Percentiles rank a stretch among this genome's conserved stretches.
These are phyloP conservation scores for Criorhina ranunculi DNA, from an alignment of 2,888 invertebrate genomes.

Conservation along the genomic window DNA sequence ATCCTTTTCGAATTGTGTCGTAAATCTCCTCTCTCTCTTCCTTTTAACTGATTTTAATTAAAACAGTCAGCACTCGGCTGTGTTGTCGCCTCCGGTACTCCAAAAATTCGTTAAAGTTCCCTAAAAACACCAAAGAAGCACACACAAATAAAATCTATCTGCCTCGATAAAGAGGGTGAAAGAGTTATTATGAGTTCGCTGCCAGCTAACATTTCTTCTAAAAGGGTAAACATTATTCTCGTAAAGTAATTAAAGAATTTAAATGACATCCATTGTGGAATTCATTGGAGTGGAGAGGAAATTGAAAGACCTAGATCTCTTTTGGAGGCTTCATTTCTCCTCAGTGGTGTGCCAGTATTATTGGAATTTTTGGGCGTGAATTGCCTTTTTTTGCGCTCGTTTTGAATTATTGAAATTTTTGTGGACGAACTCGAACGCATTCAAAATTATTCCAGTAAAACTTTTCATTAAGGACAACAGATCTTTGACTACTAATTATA, in stretches of 20 bases:
- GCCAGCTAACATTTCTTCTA: conserved; percentile 23
- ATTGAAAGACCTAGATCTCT: conserved; percentile 1
- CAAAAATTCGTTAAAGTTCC: conserved; percentile 19
- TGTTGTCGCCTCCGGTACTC: conserved; percentile 20
- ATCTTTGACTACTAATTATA: too few species aligned
- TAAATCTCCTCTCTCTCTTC: conserved; percentile 40
- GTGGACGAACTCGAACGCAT: too few species aligned
- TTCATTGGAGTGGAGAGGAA: conserved; percentile 11
- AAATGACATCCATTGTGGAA: conserved; percentile 55
- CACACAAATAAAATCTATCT: conserved; percentile 22
- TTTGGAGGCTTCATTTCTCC: neutral
- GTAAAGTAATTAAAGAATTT: conserved; percentile 61
- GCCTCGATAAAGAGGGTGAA: neutral
- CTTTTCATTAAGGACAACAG: too few species aligned
- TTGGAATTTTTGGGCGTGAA: conserved; percentile 4
- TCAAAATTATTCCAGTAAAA: too few species aligned
- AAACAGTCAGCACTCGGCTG: conserved; percentile 42
- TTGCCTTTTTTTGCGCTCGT: neutral
- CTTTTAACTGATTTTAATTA: conserved; percentile 53
- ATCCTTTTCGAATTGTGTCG: conserved; percentile 40
- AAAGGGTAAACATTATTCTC: conserved; percentile 46
- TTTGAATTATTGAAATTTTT: conserved; percentile 10
- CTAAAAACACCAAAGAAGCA: conserved; percentile 15
- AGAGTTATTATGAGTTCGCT: conserved; percentile 32
- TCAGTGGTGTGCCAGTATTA: neutral